Evolutionary conservation across 2,797 vertebrate genomes (phyloP).

Genomic region (Halcyon smyrnensis): DNA sequence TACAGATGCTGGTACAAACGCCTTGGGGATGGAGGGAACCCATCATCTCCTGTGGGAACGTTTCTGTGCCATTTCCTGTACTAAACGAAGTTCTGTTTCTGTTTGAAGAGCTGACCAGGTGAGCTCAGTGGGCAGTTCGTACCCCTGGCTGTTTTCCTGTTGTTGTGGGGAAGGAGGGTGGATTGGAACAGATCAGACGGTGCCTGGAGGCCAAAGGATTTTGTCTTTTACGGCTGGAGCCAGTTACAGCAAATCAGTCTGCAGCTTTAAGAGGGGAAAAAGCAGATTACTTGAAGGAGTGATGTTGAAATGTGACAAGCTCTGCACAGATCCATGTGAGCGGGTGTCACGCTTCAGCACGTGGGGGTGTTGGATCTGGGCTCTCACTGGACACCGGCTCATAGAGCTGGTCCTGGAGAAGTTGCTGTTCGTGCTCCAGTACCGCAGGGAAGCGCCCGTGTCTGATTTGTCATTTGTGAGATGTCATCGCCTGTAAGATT

Average conservation of each 20-base stretch:
- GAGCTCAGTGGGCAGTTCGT: neutral
- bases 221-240: neutral
- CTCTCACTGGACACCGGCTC: neutral
- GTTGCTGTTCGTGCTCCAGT: neutral
- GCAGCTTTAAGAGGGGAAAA: neutral
- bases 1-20: accelerated
- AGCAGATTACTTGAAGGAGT: neutral
- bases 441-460: neutral
- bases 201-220: neutral
- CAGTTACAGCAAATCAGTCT: neutral
- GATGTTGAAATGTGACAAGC: accelerated
- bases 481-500: accelerated
- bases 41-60: neutral
- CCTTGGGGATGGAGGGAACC: neutral
- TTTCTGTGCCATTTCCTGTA: accelerated
- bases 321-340: neutral
- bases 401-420: neutral
- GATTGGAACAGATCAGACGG: neutral
- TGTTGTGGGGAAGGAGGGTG: neutral
- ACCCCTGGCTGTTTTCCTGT: neutral
- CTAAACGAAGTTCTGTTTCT: neutral
- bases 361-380: neutral
- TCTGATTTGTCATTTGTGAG: neutral
- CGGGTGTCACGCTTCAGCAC: accelerated
- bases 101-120: neutral